These are phyloP conservation scores for Apodemia duryi DNA, from an alignment of 2,888 invertebrate genomes.

Conservation along the genomic window DNA sequence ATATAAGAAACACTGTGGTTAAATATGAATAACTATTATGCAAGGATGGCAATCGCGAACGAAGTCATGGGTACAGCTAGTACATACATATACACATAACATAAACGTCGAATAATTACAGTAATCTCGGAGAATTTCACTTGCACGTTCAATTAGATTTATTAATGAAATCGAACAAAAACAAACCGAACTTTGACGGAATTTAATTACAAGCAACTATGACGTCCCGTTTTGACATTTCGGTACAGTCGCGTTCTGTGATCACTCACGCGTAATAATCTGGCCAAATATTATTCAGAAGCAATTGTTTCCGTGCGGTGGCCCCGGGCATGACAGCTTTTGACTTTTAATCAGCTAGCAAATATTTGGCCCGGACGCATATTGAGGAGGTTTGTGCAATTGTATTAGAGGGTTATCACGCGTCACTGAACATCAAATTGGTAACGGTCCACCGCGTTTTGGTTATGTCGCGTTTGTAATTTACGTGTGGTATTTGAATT, in stretches of 20 bases:
- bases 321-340: slow-evolving; percentile 57
- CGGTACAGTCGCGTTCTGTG: slow-evolving; percentile 45
- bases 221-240: slow-evolving; percentile 19
- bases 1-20: too few relatives aligned
- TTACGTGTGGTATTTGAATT: slow-evolving; percentile 9
- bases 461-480: slow-evolving; percentile 50
- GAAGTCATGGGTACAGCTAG: too few relatives aligned
- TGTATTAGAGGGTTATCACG: slow-evolving; percentile 61
- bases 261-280: slow-evolving; percentile 61
- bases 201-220: slow-evolving; percentile 13
- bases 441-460: slow-evolving; percentile 42
- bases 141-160: too few relatives aligned
- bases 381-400: slow-evolving; percentile 73
- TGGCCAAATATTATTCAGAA: slow-evolving; percentile 71
- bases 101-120: too few relatives aligned
- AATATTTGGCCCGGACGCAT: slow-evolving; percentile 44
- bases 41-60: too few relatives aligned
- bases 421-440: slow-evolving; percentile 47
- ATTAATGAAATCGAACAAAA: not conserved
- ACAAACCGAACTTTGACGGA: not conserved
- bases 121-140: too few relatives aligned
- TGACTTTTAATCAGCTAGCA: slow-evolving; percentile 17
- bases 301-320: slow-evolving; percentile 57
- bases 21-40: too few relatives aligned
- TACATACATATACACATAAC: too few relatives aligned